A percentile compares a stretch with the other conserved stretches of the same genome.
phyloP scores from a whole-genome alignment of 2,797 vertebrate genomes.

The Valencia hispanica region DNA sequence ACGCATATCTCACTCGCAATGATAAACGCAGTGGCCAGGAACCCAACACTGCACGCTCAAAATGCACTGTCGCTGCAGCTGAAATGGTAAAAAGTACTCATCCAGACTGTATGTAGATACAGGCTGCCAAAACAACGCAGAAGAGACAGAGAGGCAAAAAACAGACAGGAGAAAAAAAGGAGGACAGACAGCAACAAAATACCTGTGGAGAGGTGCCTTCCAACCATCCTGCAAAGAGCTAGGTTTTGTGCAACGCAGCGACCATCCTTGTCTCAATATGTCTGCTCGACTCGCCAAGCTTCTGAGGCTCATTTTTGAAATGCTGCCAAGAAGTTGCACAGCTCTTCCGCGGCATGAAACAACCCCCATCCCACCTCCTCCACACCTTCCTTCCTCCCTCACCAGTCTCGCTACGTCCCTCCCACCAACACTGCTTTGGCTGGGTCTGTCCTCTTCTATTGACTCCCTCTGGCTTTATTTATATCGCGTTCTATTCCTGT shows the following conservation, averaged over 20 bases:
- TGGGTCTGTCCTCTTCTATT: slow-evolving; percentile 73
- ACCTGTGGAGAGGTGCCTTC: slow-evolving; percentile 90
- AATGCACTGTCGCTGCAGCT: slow-evolving; percentile 40
- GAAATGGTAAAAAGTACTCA: slow-evolving; percentile 34
- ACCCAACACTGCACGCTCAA: slow-evolving; percentile 51
- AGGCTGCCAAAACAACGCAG: slow-evolving; percentile 54
- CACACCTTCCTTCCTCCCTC: slow-evolving; percentile 63
- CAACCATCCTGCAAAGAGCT: slow-evolving; percentile 88
- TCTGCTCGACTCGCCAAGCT: slow-evolving; percentile 83
- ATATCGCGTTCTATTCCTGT: slow-evolving; percentile 78
- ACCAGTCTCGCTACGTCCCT: slow-evolving; percentile 67
- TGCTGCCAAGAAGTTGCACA: slow-evolving; percentile 87
- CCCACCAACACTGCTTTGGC: slow-evolving; percentile 71
- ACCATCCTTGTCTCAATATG: slow-evolving; percentile 88
- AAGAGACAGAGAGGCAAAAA: slow-evolving; percentile 26
- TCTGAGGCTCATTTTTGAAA: slow-evolving; percentile 87
- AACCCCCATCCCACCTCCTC: slow-evolving; percentile 36
- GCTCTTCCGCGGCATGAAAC: slow-evolving; percentile 78
- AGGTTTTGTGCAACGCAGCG: slow-evolving; percentile 82
- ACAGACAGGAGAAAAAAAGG: slow-evolving; percentile 20
- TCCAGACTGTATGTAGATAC: slow-evolving; percentile 30
- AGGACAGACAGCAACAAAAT: slow-evolving; percentile 74
- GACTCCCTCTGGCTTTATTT: slow-evolving; percentile 78
- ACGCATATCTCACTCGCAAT: slow-evolving; percentile 40
- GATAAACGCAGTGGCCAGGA: slow-evolving; percentile 35